Percentiles rank a stretch among this genome's conserved stretches.
Evolutionary conservation across 2,113 vertebrate genomes (phyloP).

Genomic region (Thamnophis sirtalis): DNA sequence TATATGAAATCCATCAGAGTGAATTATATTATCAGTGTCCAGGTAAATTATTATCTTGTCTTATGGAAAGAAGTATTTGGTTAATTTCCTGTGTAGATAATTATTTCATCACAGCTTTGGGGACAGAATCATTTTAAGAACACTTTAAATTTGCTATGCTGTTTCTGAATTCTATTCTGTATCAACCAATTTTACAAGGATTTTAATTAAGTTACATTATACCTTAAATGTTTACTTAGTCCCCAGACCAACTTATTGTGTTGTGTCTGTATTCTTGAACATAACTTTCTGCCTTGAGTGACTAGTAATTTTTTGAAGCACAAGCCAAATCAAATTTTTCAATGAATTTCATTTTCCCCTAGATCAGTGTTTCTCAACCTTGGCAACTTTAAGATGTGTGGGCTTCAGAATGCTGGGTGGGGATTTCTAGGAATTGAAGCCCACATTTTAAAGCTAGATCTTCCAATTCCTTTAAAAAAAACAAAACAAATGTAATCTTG

Average conservation of each 20-base stretch:
- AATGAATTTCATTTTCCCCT: neutral
- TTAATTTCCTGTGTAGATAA: slow-evolving; percentile 44
- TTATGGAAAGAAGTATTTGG: slow-evolving; percentile 29
- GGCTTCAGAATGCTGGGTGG: neutral
- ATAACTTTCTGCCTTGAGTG: slow-evolving; percentile 17
- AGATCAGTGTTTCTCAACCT: neutral
- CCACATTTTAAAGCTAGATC: neutral
- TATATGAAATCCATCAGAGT: slow-evolving; percentile 21
- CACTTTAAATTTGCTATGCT: slow-evolving; percentile 48
- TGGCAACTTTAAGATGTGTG: neutral
- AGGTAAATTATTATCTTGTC: slow-evolving; percentile 44
- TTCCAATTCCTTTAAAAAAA: neutral
- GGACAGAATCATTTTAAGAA: slow-evolving; percentile 45
- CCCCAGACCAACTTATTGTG: slow-evolving; percentile 26
- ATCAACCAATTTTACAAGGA: slow-evolving; percentile 42
- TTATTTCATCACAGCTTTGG: slow-evolving; percentile 37
- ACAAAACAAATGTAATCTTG: neutral
- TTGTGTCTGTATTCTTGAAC: slow-evolving; percentile 39
- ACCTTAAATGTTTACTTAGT: slow-evolving; percentile 37
- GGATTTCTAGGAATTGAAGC: neutral
- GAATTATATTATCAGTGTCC: slow-evolving; percentile 33
- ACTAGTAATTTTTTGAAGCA: slow-evolving; percentile 33
- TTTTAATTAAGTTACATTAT: slow-evolving; percentile 30
- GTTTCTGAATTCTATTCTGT: slow-evolving; percentile 60
- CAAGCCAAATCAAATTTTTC: slow-evolving; percentile 34